A percentile compares a stretch with the other conserved stretches of the same genome.
Evolutionary conservation across 1,140 invertebrate genomes (phyloP).

Genomic region (Aphelinus certus): DNA sequence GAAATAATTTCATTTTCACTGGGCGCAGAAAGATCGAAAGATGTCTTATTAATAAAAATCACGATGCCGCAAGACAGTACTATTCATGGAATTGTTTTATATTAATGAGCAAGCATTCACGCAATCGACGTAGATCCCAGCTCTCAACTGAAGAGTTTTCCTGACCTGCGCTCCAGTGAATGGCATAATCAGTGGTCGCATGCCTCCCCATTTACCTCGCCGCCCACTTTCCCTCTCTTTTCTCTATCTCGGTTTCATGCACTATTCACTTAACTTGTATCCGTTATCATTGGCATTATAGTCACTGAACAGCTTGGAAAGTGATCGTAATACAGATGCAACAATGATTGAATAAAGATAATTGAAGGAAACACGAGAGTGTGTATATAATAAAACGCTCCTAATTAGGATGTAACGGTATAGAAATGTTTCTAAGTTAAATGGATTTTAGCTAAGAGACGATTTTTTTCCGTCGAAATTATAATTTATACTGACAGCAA

Average conservation of each 20-base stretch:
- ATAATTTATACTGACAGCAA: no score
- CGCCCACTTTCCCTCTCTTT: background rate
- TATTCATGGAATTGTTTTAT: conserved; percentile 59
- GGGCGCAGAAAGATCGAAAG: no score
- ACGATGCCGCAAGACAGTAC: background rate
- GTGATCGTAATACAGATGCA: no score
- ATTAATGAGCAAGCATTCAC: conserved; percentile 65
- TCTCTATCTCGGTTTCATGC: background rate
- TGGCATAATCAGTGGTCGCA: conserved; percentile 67
- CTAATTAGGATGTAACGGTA: no score
- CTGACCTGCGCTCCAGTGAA: conserved; percentile 60
- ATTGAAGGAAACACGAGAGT: no score
- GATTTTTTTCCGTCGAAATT: no score
- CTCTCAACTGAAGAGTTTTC: conserved; percentile 41
- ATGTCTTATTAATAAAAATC: no score
- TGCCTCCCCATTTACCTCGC: conserved; percentile 51
- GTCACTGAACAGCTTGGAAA: background rate
- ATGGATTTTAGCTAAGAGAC: no score
- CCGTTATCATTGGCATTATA: background rate
- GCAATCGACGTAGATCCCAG: conserved; percentile 23
- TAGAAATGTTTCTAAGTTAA: no score
- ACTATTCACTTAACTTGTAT: background rate
- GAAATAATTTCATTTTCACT: no score
- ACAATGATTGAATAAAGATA: no score
- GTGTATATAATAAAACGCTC: no score